These are phyloP conservation scores for Gila orcuttii DNA, from an alignment of 2,113 vertebrate species.

Conservation along the genomic window DNA sequence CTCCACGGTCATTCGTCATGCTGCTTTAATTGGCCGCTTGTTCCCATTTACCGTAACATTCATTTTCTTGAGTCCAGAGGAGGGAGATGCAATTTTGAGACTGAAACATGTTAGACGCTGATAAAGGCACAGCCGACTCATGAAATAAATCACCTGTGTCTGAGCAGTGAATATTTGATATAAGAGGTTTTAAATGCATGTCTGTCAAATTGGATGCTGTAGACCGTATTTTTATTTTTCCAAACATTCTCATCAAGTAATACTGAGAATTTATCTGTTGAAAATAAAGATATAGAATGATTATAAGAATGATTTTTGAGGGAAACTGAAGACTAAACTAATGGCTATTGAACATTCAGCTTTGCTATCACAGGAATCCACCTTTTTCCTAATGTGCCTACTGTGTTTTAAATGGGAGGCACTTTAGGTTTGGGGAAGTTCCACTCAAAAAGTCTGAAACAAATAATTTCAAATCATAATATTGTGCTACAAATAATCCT, in stretches of 20 bases:
- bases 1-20: slow-evolving; percentile 52
- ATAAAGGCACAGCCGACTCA: slow-evolving; percentile 17
- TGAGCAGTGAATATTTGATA: slow-evolving; percentile 8
- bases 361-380: too few relatives aligned
- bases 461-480: too few relatives aligned
- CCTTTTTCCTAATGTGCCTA: too few relatives aligned
- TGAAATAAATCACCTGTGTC: slow-evolving; percentile 12
- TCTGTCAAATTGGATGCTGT: background rate
- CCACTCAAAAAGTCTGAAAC: too few relatives aligned
- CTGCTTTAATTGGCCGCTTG: slow-evolving; percentile 58
- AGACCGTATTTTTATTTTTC: background rate
- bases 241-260: background rate
- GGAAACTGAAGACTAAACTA: too few relatives aligned
- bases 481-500: too few relatives aligned
- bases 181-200: background rate
- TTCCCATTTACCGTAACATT: slow-evolving; percentile 52
- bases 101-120: slow-evolving; percentile 31
- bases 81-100: slow-evolving; percentile 43
- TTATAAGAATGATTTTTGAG: too few relatives aligned
- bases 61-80: slow-evolving; percentile 40
- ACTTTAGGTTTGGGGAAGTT: too few relatives aligned
- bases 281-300: too few relatives aligned
- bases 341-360: too few relatives aligned
- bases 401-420: too few relatives aligned
- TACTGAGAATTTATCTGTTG: too few relatives aligned